Evolutionary conservation across 2,888 invertebrate genomes (phyloP).

Genomic region (Dyspetes luteomarginatus): DNA sequence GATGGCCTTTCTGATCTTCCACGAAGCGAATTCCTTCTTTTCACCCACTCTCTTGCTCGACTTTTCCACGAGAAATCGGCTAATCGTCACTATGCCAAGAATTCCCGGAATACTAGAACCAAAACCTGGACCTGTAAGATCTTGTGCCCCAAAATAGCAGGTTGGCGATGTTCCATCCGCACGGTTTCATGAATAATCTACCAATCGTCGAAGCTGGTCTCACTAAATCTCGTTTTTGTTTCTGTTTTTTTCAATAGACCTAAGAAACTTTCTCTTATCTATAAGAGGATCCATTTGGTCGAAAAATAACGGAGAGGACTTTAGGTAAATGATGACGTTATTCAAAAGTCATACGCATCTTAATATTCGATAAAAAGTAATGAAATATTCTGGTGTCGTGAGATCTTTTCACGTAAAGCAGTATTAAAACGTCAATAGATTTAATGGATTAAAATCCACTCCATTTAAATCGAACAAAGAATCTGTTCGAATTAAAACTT

Average conservation of each 20-base stretch:
- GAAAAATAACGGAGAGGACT: background rate
- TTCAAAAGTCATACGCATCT: no score
- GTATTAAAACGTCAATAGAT: no score
- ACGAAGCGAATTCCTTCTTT: conserved; percentile 41
- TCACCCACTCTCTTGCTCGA: background rate
- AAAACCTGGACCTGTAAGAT: conserved; percentile 27
- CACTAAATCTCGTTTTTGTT: conserved; percentile 11
- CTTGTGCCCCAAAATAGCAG: conserved; percentile 12
- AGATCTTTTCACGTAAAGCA: no score
- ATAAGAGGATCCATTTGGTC: background rate
- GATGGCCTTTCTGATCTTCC: conserved; percentile 9
- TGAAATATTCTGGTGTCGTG: no score
- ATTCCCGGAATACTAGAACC: conserved; percentile 39
- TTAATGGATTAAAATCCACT: no score
- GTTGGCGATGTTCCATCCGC: background rate
- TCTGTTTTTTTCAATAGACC: background rate
- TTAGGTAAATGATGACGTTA: no score
- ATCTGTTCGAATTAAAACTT: no score
- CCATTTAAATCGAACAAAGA: no score
- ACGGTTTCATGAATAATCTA: conserved; percentile 19
- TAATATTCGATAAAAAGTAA: no score
- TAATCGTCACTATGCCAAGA: conserved; percentile 58
- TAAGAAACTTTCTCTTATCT: background rate
- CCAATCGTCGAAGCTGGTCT: conserved; percentile 28
- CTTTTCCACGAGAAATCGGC: conserved; percentile 28